Base-by-base conservation (phyloP, 2,888 invertebrate species). In the Scaptomyza caliginosa region DNA sequence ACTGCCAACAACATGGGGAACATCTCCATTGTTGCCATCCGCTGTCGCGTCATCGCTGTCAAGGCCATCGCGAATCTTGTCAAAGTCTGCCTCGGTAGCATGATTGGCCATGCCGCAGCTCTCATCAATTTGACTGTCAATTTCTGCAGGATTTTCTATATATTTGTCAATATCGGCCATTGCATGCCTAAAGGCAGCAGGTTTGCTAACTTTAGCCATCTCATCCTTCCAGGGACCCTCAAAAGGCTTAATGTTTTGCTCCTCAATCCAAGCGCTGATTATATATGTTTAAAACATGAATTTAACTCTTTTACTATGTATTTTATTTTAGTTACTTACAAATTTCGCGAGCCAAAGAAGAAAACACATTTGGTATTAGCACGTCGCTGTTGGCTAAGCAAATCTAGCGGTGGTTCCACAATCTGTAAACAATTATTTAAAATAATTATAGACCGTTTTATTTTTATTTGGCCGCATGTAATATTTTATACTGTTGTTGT, bases 341-440 rank as follows among this genome's bases (percentile, higher is more conserved):
- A 97, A 91, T 98, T 97, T 86, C 97, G 96, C n/a, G 96, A 95
- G 57, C 98, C 98, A 92, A 97, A 98, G 93, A 98, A 98, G 92
- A 95, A 98, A 74, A 98, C 96, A 92, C 97, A 98, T 89, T 96
- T 95, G 65, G 94, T 94, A 57, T 93, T 93, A 76, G 96, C 95
- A 90, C 96, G 96, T 86, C 94, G 95, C 17, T 95, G 86, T 56
- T 90, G 95, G 89, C 94, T 95, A 90, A 96, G 94, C 81, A 95
- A 92, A 88, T 96, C 95, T 58, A 95, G 93, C 45, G 95, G 95
- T 10, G 97, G 96, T 77, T 95, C 93, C 34, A 96, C 95, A 88
- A 98, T 95, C 97, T 97, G 93, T 88, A 51, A 67, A 45, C n/a
- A 36, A 10, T 8, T 13, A 17, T 42, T 11, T 32, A 17, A 21